A percentile compares a stretch with the other conserved stretches of the same genome.
These are phyloP conservation scores for Gyrodactylus salaris DNA, from an alignment of 1,140 invertebrate species.

Conservation along the genomic window DNA sequence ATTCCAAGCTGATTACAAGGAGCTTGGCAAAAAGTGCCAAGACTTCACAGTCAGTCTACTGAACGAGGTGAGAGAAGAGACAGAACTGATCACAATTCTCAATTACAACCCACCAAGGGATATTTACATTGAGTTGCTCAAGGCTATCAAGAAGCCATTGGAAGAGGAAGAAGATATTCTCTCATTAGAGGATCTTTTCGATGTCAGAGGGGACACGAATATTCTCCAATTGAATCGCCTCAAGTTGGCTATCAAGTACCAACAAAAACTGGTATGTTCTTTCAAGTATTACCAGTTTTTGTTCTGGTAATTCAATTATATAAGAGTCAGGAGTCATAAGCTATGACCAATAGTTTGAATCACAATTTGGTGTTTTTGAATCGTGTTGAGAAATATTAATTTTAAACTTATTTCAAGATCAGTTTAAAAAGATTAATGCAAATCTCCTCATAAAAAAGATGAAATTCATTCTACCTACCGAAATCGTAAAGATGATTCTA, in stretches of 20 bases:
- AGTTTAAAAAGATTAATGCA: no score
- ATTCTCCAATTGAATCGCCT: conserved; percentile 38
- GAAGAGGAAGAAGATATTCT: neutral
- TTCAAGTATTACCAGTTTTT: no score
- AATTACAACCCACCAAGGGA: conserved; percentile 9
- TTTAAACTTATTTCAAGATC: no score
- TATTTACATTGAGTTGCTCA: neutral
- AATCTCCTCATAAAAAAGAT: no score
- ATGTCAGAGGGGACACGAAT: neutral
- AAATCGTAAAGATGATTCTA: no score
- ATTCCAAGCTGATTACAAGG: conserved; percentile 24
- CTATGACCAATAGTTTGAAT: no score
- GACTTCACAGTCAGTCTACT: conserved; percentile 16
- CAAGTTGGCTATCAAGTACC: conserved; percentile 73
- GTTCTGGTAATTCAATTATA: no score
- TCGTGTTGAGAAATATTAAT: no score
- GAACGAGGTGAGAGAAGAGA: conserved; percentile 16
- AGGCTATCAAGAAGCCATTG: neutral
- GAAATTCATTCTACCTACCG: no score
- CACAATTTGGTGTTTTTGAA: no score
- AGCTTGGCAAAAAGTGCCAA: conserved; percentile 24
- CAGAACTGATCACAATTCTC: conserved; percentile 17
- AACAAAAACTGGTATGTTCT: conserved; percentile 97
- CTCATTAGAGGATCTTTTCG: neutral
- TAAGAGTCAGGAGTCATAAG: no score